Evolutionary conservation across 2,888 invertebrate genomes (phyloP).

Genomic region (Hesperia comma): DNA sequence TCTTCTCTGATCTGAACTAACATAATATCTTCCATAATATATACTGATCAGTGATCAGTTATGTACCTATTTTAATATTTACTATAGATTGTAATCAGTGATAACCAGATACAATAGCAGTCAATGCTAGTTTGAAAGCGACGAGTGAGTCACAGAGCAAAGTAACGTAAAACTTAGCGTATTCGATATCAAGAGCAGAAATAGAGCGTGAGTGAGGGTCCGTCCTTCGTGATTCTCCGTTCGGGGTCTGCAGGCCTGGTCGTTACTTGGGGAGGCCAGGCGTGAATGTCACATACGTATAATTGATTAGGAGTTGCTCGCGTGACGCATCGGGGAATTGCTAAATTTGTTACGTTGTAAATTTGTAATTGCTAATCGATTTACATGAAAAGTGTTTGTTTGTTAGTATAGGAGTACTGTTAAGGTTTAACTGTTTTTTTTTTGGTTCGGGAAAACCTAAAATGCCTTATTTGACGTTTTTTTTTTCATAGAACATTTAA

Average conservation of each 20-base stretch:
- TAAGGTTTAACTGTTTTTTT: no score
- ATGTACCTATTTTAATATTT: no score
- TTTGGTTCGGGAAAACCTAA: no score
- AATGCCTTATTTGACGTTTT: no score
- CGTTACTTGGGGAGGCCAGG: conserved; percentile 24
- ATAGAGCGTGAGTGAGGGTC: conserved; percentile 34
- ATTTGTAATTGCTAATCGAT: background rate
- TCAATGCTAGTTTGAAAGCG: background rate
- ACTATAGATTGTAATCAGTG: no score
- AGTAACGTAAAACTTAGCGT: conserved; percentile 13
- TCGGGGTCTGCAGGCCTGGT: conserved; percentile 12
- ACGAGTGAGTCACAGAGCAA: conserved; percentile 3
- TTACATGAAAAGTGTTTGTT: background rate
- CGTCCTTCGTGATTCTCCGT: conserved; percentile 25
- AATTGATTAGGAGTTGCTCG: conserved; percentile 19
- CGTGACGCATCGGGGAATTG: conserved; percentile 10
- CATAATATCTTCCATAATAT: no score
- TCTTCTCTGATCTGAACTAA: no score
- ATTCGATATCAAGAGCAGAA: conserved; percentile 8
- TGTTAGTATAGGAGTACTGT: no score
- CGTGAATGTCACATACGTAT: conserved; percentile 29
- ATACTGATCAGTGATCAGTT: no score
- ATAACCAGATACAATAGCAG: no score
- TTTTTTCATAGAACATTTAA: no score
- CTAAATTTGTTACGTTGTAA: background rate